These are phyloP conservation scores for Charina bottae DNA, from an alignment of 2,113 vertebrate species.

Conservation along the genomic window DNA sequence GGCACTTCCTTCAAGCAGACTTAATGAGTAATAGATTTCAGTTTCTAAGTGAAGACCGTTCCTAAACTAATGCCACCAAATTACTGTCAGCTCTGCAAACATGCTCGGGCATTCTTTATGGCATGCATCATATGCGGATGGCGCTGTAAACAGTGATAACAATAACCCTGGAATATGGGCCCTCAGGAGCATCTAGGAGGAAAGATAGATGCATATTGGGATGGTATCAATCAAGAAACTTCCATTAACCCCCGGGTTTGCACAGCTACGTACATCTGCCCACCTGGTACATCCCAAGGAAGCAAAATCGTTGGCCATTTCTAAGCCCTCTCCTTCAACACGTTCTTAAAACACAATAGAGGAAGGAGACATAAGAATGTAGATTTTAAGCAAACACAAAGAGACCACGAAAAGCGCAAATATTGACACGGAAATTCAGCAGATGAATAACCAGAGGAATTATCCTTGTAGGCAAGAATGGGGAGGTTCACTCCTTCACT, in stretches of 20 bases:
- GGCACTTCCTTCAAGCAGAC: no score
- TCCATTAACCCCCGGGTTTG: neutral
- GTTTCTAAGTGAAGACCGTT: no score
- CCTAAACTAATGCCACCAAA: no score
- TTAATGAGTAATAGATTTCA: no score
- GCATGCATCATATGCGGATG: no score
- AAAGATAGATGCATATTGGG: no score
- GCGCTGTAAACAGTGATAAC: neutral
- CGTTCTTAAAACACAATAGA: neutral
- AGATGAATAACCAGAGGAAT: conserved; percentile 8
- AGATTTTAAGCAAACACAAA: neutral
- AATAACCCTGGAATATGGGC: neutral
- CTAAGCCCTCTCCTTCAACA: neutral
- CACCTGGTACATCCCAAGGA: neutral
- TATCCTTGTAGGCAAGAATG: neutral
- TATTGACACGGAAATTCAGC: neutral
- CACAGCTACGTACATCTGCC: no score
- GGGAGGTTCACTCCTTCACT: conserved; percentile 12
- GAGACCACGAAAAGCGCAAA: neutral
- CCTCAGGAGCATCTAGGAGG: neutral
- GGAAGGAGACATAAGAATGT: neutral
- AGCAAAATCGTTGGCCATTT: neutral
- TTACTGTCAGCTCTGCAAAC: no score
- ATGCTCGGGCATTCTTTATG: neutral
- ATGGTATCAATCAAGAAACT: neutral